A percentile compares a stretch with the other conserved stretches of the same genome.
These are phyloP conservation scores for Reticulitermes speratus DNA, from an alignment of 1,140 invertebrate genomes.

Conservation along the genomic window DNA sequence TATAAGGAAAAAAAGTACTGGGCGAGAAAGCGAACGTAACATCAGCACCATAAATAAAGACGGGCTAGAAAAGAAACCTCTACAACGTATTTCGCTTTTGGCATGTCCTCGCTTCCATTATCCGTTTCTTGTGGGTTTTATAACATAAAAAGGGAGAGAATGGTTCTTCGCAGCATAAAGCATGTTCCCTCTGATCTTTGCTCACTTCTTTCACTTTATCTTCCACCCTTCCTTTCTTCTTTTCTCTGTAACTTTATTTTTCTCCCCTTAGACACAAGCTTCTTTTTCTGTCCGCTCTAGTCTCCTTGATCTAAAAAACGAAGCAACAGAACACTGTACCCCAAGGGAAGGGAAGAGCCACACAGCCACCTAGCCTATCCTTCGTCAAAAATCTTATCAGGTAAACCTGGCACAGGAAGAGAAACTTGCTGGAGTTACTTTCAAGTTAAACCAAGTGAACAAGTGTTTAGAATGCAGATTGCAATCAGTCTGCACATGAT, in stretches of 20 bases:
- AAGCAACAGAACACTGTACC: neutral
- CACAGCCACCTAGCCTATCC: neutral
- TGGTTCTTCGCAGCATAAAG: constrained; percentile 4
- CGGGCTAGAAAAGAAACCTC: neutral
- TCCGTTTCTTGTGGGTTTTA: constrained; percentile 11
- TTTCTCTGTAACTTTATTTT: constrained; percentile 14
- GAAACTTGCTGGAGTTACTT: neutral
- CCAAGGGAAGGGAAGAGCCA: neutral
- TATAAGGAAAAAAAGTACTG: neutral
- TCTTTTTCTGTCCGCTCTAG: neutral
- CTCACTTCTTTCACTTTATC: constrained; percentile 1
- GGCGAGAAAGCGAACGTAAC: neutral
- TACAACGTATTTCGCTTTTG: neutral
- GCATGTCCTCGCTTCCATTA: constrained; percentile 10
- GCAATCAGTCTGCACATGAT: constrained; percentile 6
- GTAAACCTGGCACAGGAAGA: neutral
- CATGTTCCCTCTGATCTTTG: constrained; percentile 18
- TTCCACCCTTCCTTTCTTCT: neutral
- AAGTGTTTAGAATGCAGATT: constrained; percentile 19
- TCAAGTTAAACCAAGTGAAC: constrained; percentile 16
- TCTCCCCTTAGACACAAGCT: constrained; percentile 13
- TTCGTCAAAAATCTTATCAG: neutral
- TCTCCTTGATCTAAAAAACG: constrained; percentile 2
- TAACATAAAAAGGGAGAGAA: neutral
- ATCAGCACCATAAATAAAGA: neutral